These are phyloP conservation scores for Pycnomerus fuliginosus DNA, from an alignment of 2,888 invertebrate genomes.

Conservation along the genomic window DNA sequence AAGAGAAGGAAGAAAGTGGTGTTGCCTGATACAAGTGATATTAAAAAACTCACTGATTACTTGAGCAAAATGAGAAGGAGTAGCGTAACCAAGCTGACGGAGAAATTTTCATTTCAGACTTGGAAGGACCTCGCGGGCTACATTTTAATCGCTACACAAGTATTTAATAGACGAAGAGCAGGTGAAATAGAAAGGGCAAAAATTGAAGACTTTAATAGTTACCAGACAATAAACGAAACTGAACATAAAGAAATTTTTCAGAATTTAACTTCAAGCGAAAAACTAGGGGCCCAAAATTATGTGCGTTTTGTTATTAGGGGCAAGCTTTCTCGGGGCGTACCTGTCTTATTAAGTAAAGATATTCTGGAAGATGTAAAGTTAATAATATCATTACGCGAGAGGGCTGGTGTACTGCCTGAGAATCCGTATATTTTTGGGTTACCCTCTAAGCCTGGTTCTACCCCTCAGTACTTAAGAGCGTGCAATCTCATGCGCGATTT, in stretches of 20 bases:
- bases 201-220: slow-evolving; percentile 14
- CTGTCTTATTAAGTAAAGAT: background rate
- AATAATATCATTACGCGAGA: slow-evolving; percentile 4
- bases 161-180: slow-evolving; percentile 24
- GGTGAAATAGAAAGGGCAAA: slow-evolving; percentile 18
- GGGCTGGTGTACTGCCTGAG: background rate
- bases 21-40: slow-evolving; percentile 17
- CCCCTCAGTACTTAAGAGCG: slow-evolving; percentile 3
- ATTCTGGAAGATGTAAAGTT: slow-evolving; percentile 2
- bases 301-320: background rate
- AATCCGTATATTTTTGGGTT: slow-evolving; percentile 18
- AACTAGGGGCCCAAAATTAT: slow-evolving; percentile 4
- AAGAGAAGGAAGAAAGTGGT: slow-evolving; percentile 17
- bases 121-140: slow-evolving; percentile 13
- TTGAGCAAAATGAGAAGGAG: slow-evolving; percentile 8
- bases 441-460: slow-evolving; percentile 4
- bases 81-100: slow-evolving; percentile 1
- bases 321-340: background rate
- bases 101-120: slow-evolving; percentile 7
- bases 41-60: slow-evolving; percentile 13
- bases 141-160: slow-evolving; percentile 18
- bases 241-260: slow-evolving; percentile 5
- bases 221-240: slow-evolving; percentile 11
- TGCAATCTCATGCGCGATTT: slow-evolving; percentile 11
- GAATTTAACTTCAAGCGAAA: slow-evolving; percentile 3